phyloP scores from a whole-genome alignment of 2,113 vertebrate genomes.

The Piprites chloris region DNA sequence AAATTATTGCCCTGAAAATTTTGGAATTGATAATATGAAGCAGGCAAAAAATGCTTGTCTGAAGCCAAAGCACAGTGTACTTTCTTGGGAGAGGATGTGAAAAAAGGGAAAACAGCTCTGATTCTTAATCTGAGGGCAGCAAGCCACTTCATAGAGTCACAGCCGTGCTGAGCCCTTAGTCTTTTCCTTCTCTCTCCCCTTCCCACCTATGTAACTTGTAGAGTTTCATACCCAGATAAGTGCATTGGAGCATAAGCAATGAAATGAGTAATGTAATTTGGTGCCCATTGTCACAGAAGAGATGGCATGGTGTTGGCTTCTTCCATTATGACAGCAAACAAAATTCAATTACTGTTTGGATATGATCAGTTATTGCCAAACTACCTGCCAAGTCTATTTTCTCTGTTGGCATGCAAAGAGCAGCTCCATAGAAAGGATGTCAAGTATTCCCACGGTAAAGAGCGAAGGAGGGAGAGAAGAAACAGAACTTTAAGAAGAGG shows the following conservation, averaged over 20 bases:
- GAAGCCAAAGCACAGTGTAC: neutral
- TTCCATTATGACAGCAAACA: neutral
- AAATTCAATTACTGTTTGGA: conserved; percentile 62
- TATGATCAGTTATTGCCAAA: conserved; percentile 54
- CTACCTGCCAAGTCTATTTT: conserved; percentile 44
- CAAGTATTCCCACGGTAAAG: neutral
- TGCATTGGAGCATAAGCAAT: neutral
- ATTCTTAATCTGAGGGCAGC: neutral
- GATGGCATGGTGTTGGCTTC: conserved; percentile 4
- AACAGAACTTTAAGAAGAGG: conserved; percentile 15
- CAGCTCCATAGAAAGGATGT: conserved; percentile 16
- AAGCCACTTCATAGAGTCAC: neutral
- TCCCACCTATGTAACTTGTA: neutral
- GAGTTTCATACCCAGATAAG: neutral
- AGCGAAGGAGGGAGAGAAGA: neutral
- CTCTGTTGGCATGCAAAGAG: conserved; percentile 16
- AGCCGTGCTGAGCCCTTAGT: neutral
- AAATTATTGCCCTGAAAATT: neutral
- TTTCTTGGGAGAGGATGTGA: neutral
- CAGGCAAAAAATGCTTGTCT: neutral
- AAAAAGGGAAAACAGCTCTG: neutral
- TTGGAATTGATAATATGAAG: neutral
- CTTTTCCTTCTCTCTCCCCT: neutral
- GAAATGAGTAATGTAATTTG: conserved; percentile 6
- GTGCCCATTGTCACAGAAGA: neutral